These are phyloP conservation scores for Protomyctophum bolini DNA, from an alignment of 2,113 vertebrate genomes.

Conservation along the genomic window DNA sequence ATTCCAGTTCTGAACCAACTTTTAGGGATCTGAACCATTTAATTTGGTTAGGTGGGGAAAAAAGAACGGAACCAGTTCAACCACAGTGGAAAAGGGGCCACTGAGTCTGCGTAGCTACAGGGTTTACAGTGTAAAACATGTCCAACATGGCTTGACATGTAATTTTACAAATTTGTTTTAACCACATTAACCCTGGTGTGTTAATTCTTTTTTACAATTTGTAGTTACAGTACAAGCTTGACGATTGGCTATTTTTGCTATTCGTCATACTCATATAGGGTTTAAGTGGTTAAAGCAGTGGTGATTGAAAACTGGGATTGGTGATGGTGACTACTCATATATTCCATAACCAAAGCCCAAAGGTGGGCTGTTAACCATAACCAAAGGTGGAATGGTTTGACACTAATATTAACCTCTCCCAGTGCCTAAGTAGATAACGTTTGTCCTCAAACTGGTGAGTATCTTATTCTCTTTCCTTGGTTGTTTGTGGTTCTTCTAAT, in stretches of 20 bases:
- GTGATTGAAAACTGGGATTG: neutral
- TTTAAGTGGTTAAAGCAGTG: neutral
- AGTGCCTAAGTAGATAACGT: constrained; percentile 14
- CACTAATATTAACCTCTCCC: constrained; percentile 4
- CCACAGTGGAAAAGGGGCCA: too few species aligned
- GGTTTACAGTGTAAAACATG: neutral
- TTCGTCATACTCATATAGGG: too few species aligned
- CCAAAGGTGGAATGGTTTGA: neutral
- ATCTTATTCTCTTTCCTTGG: neutral
- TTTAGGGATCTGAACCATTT: too few species aligned
- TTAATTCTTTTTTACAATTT: too few species aligned
- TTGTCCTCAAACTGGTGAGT: neutral
- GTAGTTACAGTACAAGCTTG: too few species aligned
- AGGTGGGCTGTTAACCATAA: neutral
- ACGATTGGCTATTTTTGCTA: too few species aligned
- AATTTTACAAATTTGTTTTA: neutral
- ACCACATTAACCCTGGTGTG: too few species aligned
- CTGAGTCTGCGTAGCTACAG: neutral
- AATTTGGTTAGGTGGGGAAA: too few species aligned
- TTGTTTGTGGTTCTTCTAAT: neutral
- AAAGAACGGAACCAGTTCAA: neutral
- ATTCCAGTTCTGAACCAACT: too few species aligned
- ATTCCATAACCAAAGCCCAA: neutral
- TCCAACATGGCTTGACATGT: neutral
- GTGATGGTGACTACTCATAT: constrained; percentile 16